Base-by-base conservation (phyloP, 2,113 vertebrate genomes). In the Oryzias curvinotus region DNA sequence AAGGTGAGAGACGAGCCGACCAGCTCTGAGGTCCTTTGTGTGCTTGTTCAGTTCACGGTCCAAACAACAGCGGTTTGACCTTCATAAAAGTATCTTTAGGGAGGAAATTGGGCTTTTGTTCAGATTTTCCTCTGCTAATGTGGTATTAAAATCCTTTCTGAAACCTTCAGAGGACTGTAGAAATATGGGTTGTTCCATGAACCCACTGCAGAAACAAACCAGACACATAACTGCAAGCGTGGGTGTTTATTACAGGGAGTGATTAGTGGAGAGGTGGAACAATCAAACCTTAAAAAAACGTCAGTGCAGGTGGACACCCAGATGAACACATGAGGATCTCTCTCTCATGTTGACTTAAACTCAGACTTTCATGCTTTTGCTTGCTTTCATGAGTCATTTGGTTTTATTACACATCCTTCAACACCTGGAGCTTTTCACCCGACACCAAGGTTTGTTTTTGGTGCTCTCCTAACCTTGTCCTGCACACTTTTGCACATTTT, bases 91-190 rank as follows among this genome's bases (percentile, higher is more conserved):
- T 21, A 54, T 42, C 42, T 44, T 65, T 42, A 55, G 47, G 42
- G 41, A 68, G 66, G 77, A 84, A 85, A 81, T 74, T 59, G 75
- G 73, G 63, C 54, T 75, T 44, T 55, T 25, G 17, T 80, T 73
- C 48, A 62, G 18, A 76, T 73, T 71, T 83, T 65, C 65, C 53
- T 69, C 18, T 76, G 54, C 54, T 50, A 71, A 52, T 26, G 60
- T 55, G 2, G 64, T 23, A 23, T 23, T 53, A 7, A 52, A 71
- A 26, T 15, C 15, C 41, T 69, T 63, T 41, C 16, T 65, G 19
- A 68, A 65, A 46, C 64, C 47, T 47, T n/a, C 36, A 62, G 58
- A 76, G 0, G 64, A 73, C 68, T 60, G 25, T 66, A 61, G 66
- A 64, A 77, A 70, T 36, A 14, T 5, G 58, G 75, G 48, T 55